These are phyloP conservation scores for Ctenopoma multispine DNA, from an alignment of 2,797 vertebrate species.

Conservation along the genomic window DNA sequence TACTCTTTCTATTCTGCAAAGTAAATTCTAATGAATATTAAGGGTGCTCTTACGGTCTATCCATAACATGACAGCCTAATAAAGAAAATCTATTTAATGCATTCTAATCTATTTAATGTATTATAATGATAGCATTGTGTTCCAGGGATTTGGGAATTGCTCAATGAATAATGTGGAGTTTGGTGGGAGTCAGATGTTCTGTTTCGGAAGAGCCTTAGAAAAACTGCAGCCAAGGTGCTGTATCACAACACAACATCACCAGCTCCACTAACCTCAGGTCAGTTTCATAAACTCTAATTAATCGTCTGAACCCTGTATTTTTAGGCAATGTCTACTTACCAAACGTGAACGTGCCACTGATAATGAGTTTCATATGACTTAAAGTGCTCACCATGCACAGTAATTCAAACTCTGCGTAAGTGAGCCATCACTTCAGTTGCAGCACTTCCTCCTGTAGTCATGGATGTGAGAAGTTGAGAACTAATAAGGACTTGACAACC, in stretches of 20 bases:
- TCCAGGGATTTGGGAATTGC: not conserved
- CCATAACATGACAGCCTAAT: slow-evolving; percentile 19
- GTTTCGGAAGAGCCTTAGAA: no score
- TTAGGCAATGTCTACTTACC: no score
- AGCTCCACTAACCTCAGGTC: not conserved
- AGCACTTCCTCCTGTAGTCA: slow-evolving; percentile 5
- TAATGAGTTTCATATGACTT: no score
- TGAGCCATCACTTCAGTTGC: slow-evolving; percentile 2
- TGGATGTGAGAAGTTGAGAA: slow-evolving; percentile 21
- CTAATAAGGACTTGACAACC: slow-evolving; percentile 8
- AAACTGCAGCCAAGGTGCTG: no score
- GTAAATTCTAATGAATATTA: slow-evolving; percentile 36
- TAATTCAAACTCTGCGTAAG: not conserved
- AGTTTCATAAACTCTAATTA: no score
- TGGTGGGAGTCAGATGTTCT: no score
- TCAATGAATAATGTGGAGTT: not conserved
- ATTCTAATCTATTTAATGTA: no score
- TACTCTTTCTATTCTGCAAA: slow-evolving; percentile 1
- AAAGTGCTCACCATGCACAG: not conserved
- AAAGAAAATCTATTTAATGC: slow-evolving; percentile 16
- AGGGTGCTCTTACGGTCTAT: slow-evolving; percentile 11
- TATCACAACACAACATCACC: not conserved
- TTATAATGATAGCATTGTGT: not conserved
- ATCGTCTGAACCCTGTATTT: no score
- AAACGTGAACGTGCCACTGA: no score